Conservation (phyloP, 2,888 invertebrate genomes). For the Drosophila mercatorum region DNA sequence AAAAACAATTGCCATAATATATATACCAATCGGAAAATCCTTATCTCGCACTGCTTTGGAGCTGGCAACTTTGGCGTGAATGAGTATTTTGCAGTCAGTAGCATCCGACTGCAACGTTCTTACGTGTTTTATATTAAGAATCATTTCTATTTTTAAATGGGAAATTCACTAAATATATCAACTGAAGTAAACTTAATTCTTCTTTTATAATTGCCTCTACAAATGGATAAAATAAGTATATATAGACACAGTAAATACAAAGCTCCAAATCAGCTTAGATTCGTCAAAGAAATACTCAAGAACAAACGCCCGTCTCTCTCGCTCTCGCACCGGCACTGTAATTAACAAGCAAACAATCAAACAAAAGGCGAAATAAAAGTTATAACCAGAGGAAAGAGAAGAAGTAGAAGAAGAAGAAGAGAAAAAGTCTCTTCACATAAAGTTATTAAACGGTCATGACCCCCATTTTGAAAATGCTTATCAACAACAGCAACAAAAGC, state of each 20-base stretch:
- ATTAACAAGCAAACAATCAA: constrained; percentile 60
- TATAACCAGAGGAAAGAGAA: constrained; percentile 23
- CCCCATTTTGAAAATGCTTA: constrained; percentile 79
- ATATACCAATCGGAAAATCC: too few relatives aligned
- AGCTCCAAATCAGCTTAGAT: constrained; percentile 14
- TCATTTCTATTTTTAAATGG: background rate
- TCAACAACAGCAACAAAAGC: constrained; percentile 55
- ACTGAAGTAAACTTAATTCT: background rate
- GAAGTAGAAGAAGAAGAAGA: constrained; percentile 2
- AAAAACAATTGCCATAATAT: too few relatives aligned
- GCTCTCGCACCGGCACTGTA: constrained; percentile 28
- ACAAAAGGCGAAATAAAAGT: constrained; percentile 37
- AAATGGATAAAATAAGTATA: background rate
- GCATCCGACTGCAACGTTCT: too few relatives aligned
- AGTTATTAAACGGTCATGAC: constrained; percentile 82
- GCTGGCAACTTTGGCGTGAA: too few relatives aligned
- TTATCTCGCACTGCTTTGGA: too few relatives aligned
- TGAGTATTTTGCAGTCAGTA: too few relatives aligned
- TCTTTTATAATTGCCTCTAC: too few relatives aligned
- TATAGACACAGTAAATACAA: background rate
- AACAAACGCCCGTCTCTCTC: constrained; percentile 9
- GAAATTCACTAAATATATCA: background rate
- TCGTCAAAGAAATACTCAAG: constrained; percentile 4
- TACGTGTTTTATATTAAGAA: background rate
- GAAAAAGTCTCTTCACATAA: constrained; percentile 61